Evolutionary conservation across 2,797 vertebrate genomes (phyloP).

Genomic region (Myotis pilosus): DNA sequence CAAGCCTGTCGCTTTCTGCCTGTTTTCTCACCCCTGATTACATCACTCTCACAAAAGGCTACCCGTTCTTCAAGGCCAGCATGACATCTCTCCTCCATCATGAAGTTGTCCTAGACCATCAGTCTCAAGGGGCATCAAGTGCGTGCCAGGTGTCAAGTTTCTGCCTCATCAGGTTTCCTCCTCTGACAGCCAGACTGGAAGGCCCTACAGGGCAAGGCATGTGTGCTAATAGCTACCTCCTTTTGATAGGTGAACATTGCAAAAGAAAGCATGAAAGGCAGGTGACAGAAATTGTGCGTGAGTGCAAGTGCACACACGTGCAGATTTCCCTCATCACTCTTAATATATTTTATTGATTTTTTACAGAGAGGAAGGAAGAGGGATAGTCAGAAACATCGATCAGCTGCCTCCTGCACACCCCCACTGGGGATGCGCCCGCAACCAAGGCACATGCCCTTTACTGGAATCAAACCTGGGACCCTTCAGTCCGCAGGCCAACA

Average conservation of each 20-base stretch:
- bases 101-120: neutral
- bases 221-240: neutral
- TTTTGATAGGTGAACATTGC: neutral
- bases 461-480: too few relatives aligned
- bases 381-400: too few relatives aligned
- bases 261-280: neutral
- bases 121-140: neutral
- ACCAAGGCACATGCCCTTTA: too few relatives aligned
- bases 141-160: neutral
- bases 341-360: too few relatives aligned
- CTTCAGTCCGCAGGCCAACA: too few relatives aligned
- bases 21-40: neutral
- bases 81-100: neutral
- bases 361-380: too few relatives aligned
- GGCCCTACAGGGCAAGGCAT: neutral
- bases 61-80: neutral
- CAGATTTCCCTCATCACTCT: neutral
- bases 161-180: neutral
- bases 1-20: neutral
- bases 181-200: neutral
- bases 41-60: neutral
- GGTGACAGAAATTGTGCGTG: neutral
- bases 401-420: too few relatives aligned
- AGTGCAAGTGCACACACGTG: neutral
- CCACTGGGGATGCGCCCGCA: too few relatives aligned